Percentiles rank a stretch among this genome's conserved stretches.
phyloP scores from a whole-genome alignment of 2,797 vertebrate genomes.

The Crax fasciolata region DNA sequence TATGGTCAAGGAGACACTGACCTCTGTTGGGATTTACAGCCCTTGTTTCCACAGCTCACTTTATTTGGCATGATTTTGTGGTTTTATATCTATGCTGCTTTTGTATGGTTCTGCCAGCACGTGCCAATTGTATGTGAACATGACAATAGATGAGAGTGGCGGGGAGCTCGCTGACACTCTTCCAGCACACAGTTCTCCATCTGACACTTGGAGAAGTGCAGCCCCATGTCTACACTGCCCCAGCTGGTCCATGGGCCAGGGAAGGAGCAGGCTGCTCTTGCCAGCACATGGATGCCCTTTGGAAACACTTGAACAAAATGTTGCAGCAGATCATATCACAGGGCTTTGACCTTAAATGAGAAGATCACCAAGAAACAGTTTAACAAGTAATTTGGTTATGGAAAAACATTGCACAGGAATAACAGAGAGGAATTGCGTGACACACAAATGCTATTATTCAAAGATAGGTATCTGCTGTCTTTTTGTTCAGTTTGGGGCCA shows the following conservation, averaged over 20 bases:
- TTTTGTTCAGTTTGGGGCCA: slow-evolving; percentile 9
- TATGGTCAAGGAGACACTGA: not conserved
- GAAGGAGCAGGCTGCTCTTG: not conserved
- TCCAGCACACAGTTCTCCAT: not conserved
- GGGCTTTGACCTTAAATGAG: not conserved
- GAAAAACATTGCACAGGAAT: not conserved
- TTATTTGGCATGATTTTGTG: not conserved
- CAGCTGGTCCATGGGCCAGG: accelerated
- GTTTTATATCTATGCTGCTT: not conserved
- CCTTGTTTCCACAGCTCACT: not conserved
- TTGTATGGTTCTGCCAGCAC: not conserved
- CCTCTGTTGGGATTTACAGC: not conserved
- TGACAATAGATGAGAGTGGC: not conserved
- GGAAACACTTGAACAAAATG: not conserved
- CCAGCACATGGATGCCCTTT: not conserved
- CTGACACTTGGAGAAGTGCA: not conserved
- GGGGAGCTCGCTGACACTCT: accelerated
- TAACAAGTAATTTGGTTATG: not conserved
- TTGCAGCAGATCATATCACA: accelerated
- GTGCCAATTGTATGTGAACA: accelerated
- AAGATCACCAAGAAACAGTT: slow-evolving; percentile 4
- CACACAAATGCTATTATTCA: not conserved
- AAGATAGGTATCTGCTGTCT: slow-evolving; percentile 9
- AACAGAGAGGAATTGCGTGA: not conserved
- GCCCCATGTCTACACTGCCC: accelerated